These are phyloP conservation scores for Brachionus manjavacas DNA, from an alignment of 1,140 invertebrate genomes.

Conservation along the genomic window DNA sequence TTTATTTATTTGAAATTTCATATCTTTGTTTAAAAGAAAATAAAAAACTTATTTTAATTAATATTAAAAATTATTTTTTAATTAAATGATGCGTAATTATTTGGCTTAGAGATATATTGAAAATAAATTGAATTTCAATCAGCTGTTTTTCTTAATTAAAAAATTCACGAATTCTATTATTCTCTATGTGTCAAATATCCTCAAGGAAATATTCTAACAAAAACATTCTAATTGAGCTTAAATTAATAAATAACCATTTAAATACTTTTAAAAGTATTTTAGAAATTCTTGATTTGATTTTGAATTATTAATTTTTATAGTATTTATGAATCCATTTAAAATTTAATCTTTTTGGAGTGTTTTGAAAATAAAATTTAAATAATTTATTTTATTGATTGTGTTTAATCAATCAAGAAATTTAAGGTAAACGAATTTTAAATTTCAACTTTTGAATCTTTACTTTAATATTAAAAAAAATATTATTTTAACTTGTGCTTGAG, in stretches of 20 bases:
- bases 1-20: not conserved
- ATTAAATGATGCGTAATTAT: not conserved
- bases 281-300: not conserved
- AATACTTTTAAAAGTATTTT: not conserved
- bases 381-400: too few relatives aligned
- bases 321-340: not conserved
- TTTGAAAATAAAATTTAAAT: not conserved
- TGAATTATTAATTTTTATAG: not conserved
- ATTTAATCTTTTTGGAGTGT: not conserved
- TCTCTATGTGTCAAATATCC: not conserved
- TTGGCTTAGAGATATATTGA: not conserved
- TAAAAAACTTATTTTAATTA: not conserved
- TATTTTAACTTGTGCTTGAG: too few relatives aligned
- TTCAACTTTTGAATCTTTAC: too few relatives aligned
- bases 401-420: too few relatives aligned
- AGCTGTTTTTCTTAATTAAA: not conserved
- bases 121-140: not conserved
- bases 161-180: not conserved
- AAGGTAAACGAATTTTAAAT: too few relatives aligned
- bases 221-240: not conserved
- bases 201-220: not conserved
- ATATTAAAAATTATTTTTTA: not conserved
- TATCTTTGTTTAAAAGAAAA: not conserved
- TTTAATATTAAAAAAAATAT: too few relatives aligned
- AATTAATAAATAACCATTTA: not conserved